Conservation (phyloP, 2,113 vertebrate species). For the Aegypius monachus region DNA sequence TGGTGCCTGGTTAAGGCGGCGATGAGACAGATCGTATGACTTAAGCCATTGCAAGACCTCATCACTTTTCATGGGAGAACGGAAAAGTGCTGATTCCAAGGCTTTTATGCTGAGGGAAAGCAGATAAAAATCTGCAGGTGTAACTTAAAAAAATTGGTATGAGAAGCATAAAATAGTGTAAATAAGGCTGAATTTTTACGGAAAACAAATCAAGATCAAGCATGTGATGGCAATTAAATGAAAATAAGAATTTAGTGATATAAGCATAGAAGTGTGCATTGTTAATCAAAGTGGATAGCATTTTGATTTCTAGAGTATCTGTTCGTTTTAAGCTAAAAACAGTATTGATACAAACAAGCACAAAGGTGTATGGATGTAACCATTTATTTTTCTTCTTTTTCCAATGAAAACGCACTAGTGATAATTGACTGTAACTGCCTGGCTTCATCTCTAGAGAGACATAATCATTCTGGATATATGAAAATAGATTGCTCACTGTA, state of each 20-base stretch:
- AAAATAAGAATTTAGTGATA: background rate
- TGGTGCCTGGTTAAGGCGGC: slow-evolving; percentile 66
- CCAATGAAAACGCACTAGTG: slow-evolving; percentile 5
- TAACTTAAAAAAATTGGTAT: slow-evolving; percentile 69
- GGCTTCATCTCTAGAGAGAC: slow-evolving; percentile 29
- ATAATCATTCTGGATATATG: slow-evolving; percentile 55
- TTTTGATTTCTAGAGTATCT: background rate
- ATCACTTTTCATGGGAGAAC: slow-evolving; percentile 83
- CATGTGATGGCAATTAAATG: background rate
- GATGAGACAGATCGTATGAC: slow-evolving; percentile 78
- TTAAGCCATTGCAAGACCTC: slow-evolving; percentile 71
- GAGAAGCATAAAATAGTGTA: slow-evolving; percentile 74
- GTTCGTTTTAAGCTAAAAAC: background rate
- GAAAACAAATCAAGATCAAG: slow-evolving; percentile 46
- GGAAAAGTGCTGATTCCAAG: slow-evolving; percentile 76
- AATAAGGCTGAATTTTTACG: slow-evolving; percentile 44
- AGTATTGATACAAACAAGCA: background rate
- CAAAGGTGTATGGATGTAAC: background rate
- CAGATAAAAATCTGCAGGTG: slow-evolving; percentile 86
- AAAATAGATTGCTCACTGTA: slow-evolving; percentile 55
- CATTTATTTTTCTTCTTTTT: background rate
- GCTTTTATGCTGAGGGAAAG: slow-evolving; percentile 76
- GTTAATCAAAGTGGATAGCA: background rate
- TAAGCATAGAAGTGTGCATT: background rate
- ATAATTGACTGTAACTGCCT: slow-evolving; percentile 36